Base-by-base conservation (phyloP, 2,797 vertebrate genomes). In the Sebastes nivosus region DNA sequence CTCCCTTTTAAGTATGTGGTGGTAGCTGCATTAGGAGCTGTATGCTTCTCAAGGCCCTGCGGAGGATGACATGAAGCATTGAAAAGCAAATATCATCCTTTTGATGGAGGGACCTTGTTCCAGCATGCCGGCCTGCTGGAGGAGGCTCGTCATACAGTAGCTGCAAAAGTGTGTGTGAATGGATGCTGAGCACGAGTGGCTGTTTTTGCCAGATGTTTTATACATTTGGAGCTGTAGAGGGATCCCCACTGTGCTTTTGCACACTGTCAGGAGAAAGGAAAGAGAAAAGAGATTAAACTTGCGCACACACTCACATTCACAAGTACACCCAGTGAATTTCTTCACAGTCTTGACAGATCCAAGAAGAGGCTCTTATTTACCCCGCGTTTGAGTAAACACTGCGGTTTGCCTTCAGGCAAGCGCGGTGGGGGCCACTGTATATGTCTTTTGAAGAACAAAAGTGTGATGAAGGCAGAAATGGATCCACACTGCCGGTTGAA, bases 291-390 rank as follows among this genome's bases (percentile, higher is more conserved):
- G 87, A 87, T 85, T 84, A 86, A 74, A 90, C 67, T 52, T 55
- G 27, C 30, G 6, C 61, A 32, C 64, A 52, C 36, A 52, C 32
- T 34, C 67, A 67, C n/a, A 42, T 38, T 38, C 36, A 61, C 52
- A 72, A 58, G 69, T 66, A n/a, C 61, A 83, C n/a, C 66, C 50
- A 83, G 59, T 64, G 59, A 79, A 68, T 85, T 79, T 73, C 75
- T 70, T 73, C 73, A 69, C 81, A 38, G 70, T 5, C 79, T 34
- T 70, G 82, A 82, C 87, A 69, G 77, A 83, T 85, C 75, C 72
- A 70, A 87, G 77, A 67, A 46, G 75, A 78, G 77, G 30, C 67
- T 83, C 79, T 90, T 89, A 85, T 91, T 86, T 87, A 82, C 82
- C 58, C 64, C 29, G 60, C 5, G 14, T 36, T 90, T 81, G 67